These are phyloP conservation scores for Anguilla japonica DNA, from an alignment of 2,113 vertebrate genomes.

Conservation along the genomic window DNA sequence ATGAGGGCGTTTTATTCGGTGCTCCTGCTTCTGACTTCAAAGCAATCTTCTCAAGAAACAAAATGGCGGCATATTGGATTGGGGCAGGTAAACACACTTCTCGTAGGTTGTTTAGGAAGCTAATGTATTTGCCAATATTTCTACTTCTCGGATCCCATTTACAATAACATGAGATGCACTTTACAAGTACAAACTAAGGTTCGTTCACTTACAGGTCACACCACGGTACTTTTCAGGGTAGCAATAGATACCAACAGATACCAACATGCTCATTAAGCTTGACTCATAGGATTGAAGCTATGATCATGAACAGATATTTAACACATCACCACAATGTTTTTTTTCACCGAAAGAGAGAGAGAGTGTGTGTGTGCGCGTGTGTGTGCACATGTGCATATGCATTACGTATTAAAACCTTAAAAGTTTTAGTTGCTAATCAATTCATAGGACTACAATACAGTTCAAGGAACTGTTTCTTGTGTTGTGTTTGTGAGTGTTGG, in stretches of 20 bases:
- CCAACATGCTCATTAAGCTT: slow-evolving; percentile 14
- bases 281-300: not conserved
- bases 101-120: not conserved
- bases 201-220: slow-evolving; percentile 26
- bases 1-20: not conserved
- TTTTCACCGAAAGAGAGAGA: not conserved
- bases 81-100: not conserved
- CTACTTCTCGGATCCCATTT: not conserved
- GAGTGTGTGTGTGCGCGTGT: too few species aligned
- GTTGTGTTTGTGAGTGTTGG: too few species aligned
- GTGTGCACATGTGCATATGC: too few species aligned
- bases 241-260: not conserved
- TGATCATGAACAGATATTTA: not conserved
- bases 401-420: too few species aligned
- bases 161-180: not conserved
- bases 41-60: not conserved
- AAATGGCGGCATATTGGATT: not conserved
- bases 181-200: slow-evolving; percentile 11
- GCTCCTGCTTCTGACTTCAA: not conserved
- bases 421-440: too few species aligned
- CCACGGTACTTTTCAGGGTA: slow-evolving; percentile 2
- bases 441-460: not conserved
- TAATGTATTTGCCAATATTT: slow-evolving; percentile 11
- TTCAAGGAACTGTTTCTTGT: not conserved
- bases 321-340: not conserved